phyloP scores from a whole-genome alignment of 2,113 vertebrate species.

The Psilopogon haemacephalus region DNA sequence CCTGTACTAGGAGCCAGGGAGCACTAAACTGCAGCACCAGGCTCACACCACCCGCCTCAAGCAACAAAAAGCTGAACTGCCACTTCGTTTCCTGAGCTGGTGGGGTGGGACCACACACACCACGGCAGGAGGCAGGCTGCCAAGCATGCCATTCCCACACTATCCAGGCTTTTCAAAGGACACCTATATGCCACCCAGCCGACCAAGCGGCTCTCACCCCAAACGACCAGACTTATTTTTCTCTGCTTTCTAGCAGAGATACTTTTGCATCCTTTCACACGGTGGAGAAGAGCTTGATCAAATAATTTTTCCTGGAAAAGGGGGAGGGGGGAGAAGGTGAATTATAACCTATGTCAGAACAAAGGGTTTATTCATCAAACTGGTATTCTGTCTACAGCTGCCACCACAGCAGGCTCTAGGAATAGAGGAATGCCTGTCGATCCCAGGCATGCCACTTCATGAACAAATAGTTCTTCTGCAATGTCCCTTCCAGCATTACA shows the following conservation, averaged over 20 bases:
- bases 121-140: neutral
- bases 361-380: neutral
- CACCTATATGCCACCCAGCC: neutral
- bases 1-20: fast-evolving
- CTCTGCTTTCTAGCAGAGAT: neutral
- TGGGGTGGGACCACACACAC: neutral
- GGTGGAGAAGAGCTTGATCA: neutral
- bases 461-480: neutral
- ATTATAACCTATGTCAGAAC: neutral
- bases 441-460: neutral
- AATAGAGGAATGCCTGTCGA: neutral
- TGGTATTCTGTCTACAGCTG: neutral
- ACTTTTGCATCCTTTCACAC: neutral
- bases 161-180: neutral
- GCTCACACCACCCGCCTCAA: neutral
- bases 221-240: neutral
- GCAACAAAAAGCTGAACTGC: neutral
- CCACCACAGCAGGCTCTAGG: neutral
- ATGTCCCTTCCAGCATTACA: neutral
- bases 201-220: neutral
- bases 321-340: neutral
- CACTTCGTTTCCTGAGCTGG: neutral
- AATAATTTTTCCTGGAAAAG: neutral
- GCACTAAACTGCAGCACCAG: fast-evolving
- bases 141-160: fast-evolving